Conservation (phyloP, 2,888 invertebrate species). For the Octodonta nipae region DNA sequence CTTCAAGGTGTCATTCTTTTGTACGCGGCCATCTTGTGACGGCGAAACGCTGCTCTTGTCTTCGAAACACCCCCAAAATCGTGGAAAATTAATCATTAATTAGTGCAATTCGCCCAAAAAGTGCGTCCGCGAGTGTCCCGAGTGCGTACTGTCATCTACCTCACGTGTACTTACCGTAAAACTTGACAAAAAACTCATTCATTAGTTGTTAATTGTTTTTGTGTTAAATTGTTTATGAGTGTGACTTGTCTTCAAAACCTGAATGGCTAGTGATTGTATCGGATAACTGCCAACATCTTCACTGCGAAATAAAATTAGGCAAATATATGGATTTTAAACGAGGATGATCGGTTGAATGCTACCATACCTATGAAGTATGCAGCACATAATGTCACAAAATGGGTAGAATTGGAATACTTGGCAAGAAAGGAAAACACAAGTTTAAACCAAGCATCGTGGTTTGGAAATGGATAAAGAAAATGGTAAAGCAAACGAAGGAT, state of each 20-base stretch:
- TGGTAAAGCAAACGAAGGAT: conserved; percentile 48
- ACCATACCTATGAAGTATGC: no score
- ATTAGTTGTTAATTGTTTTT: conserved; percentile 25
- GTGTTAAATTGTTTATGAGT: conserved; percentile 32
- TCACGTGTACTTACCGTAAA: conserved; percentile 28
- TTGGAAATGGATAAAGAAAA: conserved; percentile 69
- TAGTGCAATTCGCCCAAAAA: conserved; percentile 22
- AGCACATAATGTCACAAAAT: conserved; percentile 28
- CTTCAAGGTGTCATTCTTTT: no score
- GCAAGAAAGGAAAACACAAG: conserved; percentile 17
- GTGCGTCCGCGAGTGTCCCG: conserved; percentile 21
- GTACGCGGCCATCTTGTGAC: conserved; percentile 39
- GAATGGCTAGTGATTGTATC: conserved; percentile 8
- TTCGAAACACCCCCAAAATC: conserved; percentile 31
- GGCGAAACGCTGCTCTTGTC: conserved; percentile 32
- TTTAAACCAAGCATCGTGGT: conserved; percentile 14
- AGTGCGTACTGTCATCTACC: conserved; percentile 24
- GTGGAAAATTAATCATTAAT: conserved; percentile 18
- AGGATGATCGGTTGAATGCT: no score
- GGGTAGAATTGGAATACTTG: conserved; percentile 29
- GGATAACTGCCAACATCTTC: conserved; percentile 10
- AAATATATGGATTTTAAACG: no score
- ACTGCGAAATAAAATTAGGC: no score
- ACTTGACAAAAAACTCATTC: conserved; percentile 16
- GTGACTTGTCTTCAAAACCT: conserved; percentile 13